Conservation (phyloP, 2,113 vertebrate genomes). For the Amphilophus citrinellus region DNA sequence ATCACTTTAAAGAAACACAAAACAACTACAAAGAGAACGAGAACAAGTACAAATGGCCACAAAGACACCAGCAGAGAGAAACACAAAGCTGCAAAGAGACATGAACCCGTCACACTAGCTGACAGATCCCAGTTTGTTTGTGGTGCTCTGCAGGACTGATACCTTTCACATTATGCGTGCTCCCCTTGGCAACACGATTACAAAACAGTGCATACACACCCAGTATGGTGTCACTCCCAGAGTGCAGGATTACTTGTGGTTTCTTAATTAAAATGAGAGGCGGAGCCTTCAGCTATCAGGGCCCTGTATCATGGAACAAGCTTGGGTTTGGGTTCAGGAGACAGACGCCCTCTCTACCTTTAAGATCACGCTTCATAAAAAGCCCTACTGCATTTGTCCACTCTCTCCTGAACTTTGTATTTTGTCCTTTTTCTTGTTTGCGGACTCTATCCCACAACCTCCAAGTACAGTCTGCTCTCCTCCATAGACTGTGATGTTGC, state of each 20-base stretch:
- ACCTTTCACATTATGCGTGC: rapidly evolving
- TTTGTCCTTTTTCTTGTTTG: too few relatives aligned
- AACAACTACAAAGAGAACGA: not conserved
- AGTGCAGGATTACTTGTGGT: not conserved
- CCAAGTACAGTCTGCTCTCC: too few relatives aligned
- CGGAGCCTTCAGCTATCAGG: not conserved
- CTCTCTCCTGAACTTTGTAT: too few relatives aligned
- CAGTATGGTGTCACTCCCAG: not conserved
- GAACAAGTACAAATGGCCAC: too few relatives aligned
- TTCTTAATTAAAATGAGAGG: not conserved
- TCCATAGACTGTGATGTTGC: too few relatives aligned
- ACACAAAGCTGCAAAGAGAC: not conserved
- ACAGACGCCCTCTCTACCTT: not conserved
- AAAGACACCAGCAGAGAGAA: too few relatives aligned
- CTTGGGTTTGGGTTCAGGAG: not conserved
- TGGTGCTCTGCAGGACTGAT: not conserved
- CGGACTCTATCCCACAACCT: too few relatives aligned
- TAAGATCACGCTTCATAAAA: too few relatives aligned
- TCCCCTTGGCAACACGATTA: not conserved
- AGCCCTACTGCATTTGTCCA: not conserved
- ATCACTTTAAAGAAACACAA: not conserved
- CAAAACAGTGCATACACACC: not conserved
- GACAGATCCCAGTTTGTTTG: not conserved
- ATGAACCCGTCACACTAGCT: not conserved
- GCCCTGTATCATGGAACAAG: not conserved